Conservation (phyloP, 2,888 invertebrate species). For the Cheilosia urbana region DNA sequence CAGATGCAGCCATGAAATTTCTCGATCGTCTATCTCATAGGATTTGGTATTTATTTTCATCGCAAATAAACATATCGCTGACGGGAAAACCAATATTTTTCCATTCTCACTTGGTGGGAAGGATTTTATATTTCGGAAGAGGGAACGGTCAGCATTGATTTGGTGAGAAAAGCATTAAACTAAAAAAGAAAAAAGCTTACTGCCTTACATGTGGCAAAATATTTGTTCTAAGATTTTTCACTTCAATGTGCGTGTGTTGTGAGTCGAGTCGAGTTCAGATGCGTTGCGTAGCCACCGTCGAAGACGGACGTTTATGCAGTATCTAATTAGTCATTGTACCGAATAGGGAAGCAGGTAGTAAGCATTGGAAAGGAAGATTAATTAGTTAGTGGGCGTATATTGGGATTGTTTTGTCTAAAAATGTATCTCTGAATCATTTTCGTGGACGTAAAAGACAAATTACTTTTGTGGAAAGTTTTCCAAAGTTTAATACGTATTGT, state of each 20-base stretch:
- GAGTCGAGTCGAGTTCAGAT: neutral
- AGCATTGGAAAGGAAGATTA: constrained; percentile 10
- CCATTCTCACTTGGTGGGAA: neutral
- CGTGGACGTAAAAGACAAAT: constrained; percentile 24
- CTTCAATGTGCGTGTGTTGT: neutral
- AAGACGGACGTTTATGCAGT: neutral
- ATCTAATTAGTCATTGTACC: constrained; percentile 21
- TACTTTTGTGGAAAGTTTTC: constrained; percentile 6
- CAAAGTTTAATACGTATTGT: constrained; percentile 32
- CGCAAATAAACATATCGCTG: constrained; percentile 31
- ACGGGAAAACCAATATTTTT: constrained; percentile 46
- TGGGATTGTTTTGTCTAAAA: constrained; percentile 5
- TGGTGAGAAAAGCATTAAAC: neutral
- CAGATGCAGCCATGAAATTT: constrained; percentile 2
- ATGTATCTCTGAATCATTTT: constrained; percentile 19
- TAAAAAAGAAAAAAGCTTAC: neutral
- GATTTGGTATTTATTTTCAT: constrained; percentile 29
- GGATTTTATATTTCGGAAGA: neutral
- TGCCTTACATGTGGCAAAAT: constrained; percentile 23
- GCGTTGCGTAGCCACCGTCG: neutral
- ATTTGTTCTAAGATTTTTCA: constrained; percentile 31
- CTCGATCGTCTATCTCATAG: neutral
- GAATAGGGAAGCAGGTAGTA: constrained; percentile 13
- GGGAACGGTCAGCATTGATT: neutral
- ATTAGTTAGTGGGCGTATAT: constrained; percentile 27